These are phyloP conservation scores for Zapornia atra DNA, from an alignment of 2,113 vertebrate genomes.

Conservation along the genomic window DNA sequence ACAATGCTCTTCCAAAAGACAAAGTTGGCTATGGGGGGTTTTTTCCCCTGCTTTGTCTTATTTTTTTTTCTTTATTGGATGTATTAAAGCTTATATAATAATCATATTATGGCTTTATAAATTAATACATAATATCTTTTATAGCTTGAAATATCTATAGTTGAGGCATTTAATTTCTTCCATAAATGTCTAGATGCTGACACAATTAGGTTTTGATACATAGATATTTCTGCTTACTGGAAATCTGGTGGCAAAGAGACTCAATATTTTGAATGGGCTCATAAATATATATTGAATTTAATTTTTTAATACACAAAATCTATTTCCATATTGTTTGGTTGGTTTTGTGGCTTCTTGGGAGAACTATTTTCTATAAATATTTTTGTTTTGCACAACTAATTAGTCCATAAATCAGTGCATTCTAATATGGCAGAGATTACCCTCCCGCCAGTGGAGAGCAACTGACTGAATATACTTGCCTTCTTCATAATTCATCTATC, in stretches of 20 bases:
- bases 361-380: constrained; percentile 72
- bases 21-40: neutral
- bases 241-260: constrained; percentile 65
- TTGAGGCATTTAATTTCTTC: constrained; percentile 73
- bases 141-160: constrained; percentile 19
- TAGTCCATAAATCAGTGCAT: constrained; percentile 79
- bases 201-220: constrained; percentile 76
- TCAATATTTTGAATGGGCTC: constrained; percentile 75
- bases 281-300: constrained; percentile 87
- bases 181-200: constrained; percentile 54
- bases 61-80: constrained; percentile 40
- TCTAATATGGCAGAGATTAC: constrained; percentile 68
- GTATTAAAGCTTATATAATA: constrained; percentile 66
- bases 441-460: constrained; percentile 63
- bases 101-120: constrained; percentile 64
- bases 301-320: constrained; percentile 77
- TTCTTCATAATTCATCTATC: constrained; percentile 22
- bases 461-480: constrained; percentile 22
- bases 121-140: constrained; percentile 66
- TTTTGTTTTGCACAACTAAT: constrained; percentile 79
- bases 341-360: constrained; percentile 52
- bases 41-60: neutral
- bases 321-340: constrained; percentile 74
- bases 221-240: constrained; percentile 75
- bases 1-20: constrained; percentile 40